These are phyloP conservation scores for Habrosyne pyritoides DNA, from an alignment of 2,888 invertebrate species.

Conservation along the genomic window DNA sequence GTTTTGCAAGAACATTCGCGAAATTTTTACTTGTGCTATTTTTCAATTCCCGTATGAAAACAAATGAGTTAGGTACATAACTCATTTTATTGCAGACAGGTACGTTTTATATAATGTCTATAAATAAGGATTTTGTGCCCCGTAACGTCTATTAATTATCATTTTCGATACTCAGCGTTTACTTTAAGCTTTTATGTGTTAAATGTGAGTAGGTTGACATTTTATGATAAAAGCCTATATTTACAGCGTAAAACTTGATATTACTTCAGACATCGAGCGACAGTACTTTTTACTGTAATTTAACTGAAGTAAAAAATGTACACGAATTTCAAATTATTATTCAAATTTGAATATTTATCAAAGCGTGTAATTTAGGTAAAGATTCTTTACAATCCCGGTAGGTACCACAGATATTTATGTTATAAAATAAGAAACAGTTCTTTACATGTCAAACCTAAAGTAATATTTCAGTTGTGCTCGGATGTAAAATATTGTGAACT, in stretches of 20 bases:
- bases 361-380: not conserved
- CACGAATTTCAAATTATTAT: not conserved
- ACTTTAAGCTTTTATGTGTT: not conserved
- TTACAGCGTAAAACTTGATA: not conserved
- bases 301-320: not conserved
- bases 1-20: not conserved
- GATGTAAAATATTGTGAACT: not conserved
- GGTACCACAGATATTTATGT: not conserved
- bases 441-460: not conserved
- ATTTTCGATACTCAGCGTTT: conserved; percentile 4
- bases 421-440: not conserved
- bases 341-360: not conserved
- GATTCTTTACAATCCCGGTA: not conserved
- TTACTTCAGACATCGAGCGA: not conserved
- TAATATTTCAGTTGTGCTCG: not conserved
- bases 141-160: conserved; percentile 5
- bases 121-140: conserved; percentile 4
- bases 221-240: not conserved
- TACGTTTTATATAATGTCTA: not conserved
- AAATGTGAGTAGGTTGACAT: conserved; percentile 2
- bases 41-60: conserved; percentile 5
- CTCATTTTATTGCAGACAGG: not conserved
- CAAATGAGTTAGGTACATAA: not conserved
- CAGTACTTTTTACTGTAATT: not conserved
- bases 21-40: not conserved